A percentile compares a stretch with the other conserved stretches of the same genome.
Conservation (phyloP, 2,888 invertebrate genomes). For the Labia minor region DNA sequence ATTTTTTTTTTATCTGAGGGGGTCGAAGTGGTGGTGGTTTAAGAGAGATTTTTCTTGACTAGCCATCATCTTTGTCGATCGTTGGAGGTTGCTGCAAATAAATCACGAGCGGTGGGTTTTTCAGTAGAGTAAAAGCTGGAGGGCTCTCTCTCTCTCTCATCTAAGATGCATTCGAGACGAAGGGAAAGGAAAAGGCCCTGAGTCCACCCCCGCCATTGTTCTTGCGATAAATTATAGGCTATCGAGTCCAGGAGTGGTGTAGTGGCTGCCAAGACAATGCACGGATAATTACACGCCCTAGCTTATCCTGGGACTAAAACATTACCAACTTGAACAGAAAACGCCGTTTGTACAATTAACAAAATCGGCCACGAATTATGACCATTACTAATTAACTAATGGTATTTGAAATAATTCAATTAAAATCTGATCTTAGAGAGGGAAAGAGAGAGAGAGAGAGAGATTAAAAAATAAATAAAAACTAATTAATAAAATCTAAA, state of each 20-base stretch:
- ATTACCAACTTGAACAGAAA: background rate
- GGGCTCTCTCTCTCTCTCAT: background rate
- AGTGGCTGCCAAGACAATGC: background rate
- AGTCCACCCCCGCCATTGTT: background rate
- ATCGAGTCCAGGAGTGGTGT: background rate
- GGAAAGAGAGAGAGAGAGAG: no score
- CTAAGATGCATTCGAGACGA: background rate
- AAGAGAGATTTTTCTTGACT: background rate
- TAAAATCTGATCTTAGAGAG: background rate
- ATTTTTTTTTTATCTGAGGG: background rate
- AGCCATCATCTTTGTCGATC: background rate
- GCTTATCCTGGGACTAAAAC: background rate
- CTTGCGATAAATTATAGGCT: background rate
- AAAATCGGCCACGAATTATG: background rate
- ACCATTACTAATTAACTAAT: background rate
- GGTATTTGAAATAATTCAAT: background rate
- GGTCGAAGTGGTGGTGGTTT: background rate
- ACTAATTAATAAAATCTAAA: no score
- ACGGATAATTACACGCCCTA: background rate
- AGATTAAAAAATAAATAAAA: no score
- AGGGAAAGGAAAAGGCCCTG: background rate
- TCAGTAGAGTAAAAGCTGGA: background rate
- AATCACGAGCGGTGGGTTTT: background rate
- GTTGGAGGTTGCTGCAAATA: background rate
- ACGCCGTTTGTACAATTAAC: background rate